Conservation (phyloP, 2,113 vertebrate species). For the Mugil cephalus region DNA sequence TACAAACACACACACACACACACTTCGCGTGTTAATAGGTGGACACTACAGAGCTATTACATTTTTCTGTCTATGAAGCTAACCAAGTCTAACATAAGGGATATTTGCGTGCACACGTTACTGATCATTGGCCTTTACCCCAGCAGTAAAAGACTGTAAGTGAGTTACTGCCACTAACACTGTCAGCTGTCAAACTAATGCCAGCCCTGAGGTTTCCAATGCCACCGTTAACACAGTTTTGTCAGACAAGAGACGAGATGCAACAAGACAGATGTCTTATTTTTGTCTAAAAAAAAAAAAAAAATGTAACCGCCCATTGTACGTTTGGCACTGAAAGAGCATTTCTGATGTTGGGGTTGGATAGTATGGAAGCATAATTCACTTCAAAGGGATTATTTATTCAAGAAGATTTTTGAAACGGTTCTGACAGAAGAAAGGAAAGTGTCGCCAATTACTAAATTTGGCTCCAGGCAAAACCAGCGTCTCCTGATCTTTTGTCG, state of each 20-base stretch:
- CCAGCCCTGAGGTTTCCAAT: constrained; percentile 30
- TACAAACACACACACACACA: constrained; percentile 37
- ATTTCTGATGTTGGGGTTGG: constrained; percentile 21
- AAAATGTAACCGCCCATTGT: constrained; percentile 31
- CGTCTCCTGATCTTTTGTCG: constrained; percentile 29
- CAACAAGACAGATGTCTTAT: constrained; percentile 24
- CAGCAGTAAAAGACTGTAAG: constrained; percentile 38
- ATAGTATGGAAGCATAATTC: constrained; percentile 16
- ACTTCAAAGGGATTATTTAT: constrained; percentile 15
- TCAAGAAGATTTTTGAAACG: constrained; percentile 34
- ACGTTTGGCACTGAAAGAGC: constrained; percentile 32
- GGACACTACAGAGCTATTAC: constrained; percentile 39
- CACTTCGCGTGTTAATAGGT: constrained; percentile 41
- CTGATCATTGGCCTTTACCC: constrained; percentile 28
- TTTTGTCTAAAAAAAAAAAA: constrained; percentile 12
- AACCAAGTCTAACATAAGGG: constrained; percentile 39
- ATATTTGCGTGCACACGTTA: constrained; percentile 25
- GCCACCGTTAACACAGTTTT: constrained; percentile 43
- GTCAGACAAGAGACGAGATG: constrained; percentile 39
- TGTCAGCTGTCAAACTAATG: constrained; percentile 41
- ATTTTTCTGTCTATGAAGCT: constrained; percentile 44
- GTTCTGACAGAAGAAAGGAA: constrained; percentile 5
- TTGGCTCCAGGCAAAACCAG: constrained; percentile 28
- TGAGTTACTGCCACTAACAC: constrained; percentile 33
- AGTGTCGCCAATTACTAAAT: constrained; percentile 12